A percentile compares a stretch with the other conserved stretches of the same genome.
Evolutionary conservation across 92 coral and sea anemone genomes (phyloP).

Genomic region (Epizoanthus fatuus): DNA sequence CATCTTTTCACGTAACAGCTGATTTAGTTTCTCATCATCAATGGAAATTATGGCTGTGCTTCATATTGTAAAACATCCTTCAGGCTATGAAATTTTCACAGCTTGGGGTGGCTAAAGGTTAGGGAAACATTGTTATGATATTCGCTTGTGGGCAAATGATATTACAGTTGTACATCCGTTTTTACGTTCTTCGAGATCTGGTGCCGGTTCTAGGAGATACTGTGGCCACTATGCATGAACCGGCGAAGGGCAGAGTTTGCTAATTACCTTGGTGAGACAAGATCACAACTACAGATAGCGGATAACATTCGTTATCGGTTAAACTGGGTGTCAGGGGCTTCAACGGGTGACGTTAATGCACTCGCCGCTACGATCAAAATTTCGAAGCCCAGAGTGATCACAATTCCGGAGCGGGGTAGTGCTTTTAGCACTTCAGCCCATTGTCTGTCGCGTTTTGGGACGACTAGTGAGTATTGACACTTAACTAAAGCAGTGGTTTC

Average conservation of each 20-base stretch:
- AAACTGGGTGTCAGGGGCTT: slow-evolving; percentile 14
- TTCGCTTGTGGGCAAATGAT: background rate
- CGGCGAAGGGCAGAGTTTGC: background rate
- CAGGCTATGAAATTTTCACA: slow-evolving; percentile 22
- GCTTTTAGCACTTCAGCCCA: background rate
- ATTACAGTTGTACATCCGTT: background rate
- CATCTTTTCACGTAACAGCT: background rate
- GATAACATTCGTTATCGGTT: background rate
- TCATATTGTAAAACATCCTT: slow-evolving; percentile 3
- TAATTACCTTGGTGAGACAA: background rate
- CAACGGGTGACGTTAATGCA: background rate
- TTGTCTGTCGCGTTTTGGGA: background rate
- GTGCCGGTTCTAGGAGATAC: background rate
- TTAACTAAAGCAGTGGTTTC: background rate
- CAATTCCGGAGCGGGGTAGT: background rate
- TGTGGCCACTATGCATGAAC: background rate
- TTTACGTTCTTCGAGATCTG: background rate
- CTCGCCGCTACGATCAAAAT: background rate
- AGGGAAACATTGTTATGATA: background rate
- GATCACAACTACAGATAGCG: slow-evolving; percentile 7
- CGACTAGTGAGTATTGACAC: background rate
- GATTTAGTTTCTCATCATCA: background rate
- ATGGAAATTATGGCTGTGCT: background rate
- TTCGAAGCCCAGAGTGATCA: background rate
- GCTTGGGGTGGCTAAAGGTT: background rate